Evolutionary conservation across 1,140 invertebrate species (phyloP).

Genomic region (Thaumatotibia leucotreta): DNA sequence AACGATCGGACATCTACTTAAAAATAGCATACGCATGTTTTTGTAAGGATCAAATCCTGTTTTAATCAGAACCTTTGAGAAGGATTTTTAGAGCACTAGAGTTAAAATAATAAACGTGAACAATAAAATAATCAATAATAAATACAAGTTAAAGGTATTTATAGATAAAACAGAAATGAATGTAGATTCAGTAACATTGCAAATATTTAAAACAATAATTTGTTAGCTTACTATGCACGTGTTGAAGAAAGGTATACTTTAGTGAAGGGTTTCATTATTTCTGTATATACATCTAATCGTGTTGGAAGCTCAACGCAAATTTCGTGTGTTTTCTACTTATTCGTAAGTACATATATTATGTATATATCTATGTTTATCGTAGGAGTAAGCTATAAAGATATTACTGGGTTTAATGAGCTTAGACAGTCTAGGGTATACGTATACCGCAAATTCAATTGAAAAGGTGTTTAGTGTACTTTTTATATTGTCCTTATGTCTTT

Average conservation of each 20-base stretch:
- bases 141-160: no score
- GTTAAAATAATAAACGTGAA: no score
- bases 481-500: background rate
- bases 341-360: constrained; percentile 28
- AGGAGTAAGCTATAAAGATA: constrained; percentile 10
- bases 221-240: background rate
- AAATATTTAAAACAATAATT: no score
- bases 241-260: constrained; percentile 26
- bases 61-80: no score
- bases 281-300: constrained; percentile 75
- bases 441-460: background rate
- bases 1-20: no score
- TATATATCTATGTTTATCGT: constrained; percentile 22
- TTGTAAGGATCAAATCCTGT: no score
- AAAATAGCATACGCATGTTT: no score
- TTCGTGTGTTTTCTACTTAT: constrained; percentile 64
- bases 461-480: no score
- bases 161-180: no score
- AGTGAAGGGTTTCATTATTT: constrained; percentile 45
- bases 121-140: no score
- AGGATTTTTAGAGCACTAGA: no score
- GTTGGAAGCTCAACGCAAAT: constrained; percentile 76
- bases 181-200: no score
- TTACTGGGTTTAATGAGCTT: background rate
- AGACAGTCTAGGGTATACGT: background rate